These are phyloP conservation scores for Nycticorax nycticorax DNA, from an alignment of 2,113 vertebrate genomes.

Conservation along the genomic window DNA sequence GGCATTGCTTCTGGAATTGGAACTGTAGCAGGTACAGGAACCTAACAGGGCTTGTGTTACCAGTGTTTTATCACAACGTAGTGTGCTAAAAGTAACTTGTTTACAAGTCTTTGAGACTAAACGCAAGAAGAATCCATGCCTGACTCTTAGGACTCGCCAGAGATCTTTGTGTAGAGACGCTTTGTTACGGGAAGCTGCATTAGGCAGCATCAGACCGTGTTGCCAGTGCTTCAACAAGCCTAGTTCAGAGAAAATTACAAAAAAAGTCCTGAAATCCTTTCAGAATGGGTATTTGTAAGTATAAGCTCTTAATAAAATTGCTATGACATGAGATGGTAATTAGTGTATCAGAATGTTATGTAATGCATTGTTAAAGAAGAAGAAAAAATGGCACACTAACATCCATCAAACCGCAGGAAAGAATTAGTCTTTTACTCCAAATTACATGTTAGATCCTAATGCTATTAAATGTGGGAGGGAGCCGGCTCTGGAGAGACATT, in stretches of 20 bases:
- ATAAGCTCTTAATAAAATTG: slow-evolving; percentile 49
- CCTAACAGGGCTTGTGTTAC: slow-evolving; percentile 4
- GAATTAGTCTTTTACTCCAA: slow-evolving; percentile 29
- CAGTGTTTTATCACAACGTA: not conserved
- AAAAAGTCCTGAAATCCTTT: not conserved
- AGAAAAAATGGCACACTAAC: not conserved
- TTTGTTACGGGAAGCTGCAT: slow-evolving; percentile 19
- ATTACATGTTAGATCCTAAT: not conserved
- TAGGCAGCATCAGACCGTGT: not conserved
- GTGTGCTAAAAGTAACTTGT: slow-evolving; percentile 42
- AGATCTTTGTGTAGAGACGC: not conserved
- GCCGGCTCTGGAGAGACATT: not conserved
- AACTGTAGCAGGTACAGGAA: not conserved
- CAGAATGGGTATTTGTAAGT: slow-evolving; percentile 20
- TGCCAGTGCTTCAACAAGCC: not conserved
- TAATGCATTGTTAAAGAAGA: slow-evolving; percentile 36
- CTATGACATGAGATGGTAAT: slow-evolving; percentile 39
- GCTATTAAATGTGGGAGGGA: not conserved
- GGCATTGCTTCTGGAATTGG: slow-evolving; percentile 27
- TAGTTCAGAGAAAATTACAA: not conserved
- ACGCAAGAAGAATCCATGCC: slow-evolving; percentile 31
- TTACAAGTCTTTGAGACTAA: slow-evolving; percentile 48
- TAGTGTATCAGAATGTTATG: slow-evolving; percentile 58
- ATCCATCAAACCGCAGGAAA: slow-evolving; percentile 5
- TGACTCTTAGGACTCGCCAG: not conserved